A percentile compares a stretch with the other conserved stretches of the same genome.
Conservation (phyloP, 1,140 invertebrate species). For the Drosophila micromelanica region DNA sequence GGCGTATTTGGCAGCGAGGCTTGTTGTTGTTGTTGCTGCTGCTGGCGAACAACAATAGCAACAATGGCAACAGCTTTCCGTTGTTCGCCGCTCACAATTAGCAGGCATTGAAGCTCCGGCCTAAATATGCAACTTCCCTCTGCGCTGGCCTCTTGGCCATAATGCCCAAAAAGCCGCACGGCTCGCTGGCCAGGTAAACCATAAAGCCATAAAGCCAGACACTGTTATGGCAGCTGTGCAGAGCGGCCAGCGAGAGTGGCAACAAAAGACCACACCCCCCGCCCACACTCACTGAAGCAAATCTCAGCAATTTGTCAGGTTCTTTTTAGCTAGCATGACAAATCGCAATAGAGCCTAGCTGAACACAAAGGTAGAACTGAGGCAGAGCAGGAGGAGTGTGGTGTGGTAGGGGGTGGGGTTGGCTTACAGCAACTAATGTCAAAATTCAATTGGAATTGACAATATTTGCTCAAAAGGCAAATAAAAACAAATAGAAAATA, state of each 20-base stretch:
- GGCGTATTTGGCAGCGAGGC: neutral
- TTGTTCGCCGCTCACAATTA: slow-evolving; percentile 54
- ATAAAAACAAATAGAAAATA: slow-evolving; percentile 72
- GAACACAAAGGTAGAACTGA: neutral
- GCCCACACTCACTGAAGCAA: slow-evolving; percentile 21
- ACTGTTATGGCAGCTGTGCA: neutral
- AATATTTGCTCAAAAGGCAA: slow-evolving; percentile 49
- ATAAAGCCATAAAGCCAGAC: slow-evolving; percentile 36
- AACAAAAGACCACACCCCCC: neutral
- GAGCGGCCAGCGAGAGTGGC: neutral
- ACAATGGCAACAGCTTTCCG: slow-evolving; percentile 16
- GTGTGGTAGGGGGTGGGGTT: too few species aligned
- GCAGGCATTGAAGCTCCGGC: slow-evolving; percentile 23
- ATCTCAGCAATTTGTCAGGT: slow-evolving; percentile 70
- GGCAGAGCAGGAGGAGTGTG: neutral
- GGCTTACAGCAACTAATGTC: slow-evolving; percentile 70
- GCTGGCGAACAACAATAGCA: slow-evolving; percentile 5
- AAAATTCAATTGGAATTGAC: slow-evolving; percentile 76
- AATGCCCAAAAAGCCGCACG: slow-evolving; percentile 19
- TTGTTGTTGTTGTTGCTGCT: slow-evolving; percentile 1
- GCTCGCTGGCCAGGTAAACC: slow-evolving; percentile 54
- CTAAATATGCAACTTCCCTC: too few species aligned
- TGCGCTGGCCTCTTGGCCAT: neutral
- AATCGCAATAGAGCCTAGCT: slow-evolving; percentile 32
- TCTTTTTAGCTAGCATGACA: slow-evolving; percentile 51